A percentile compares a stretch with the other conserved stretches of the same genome.
phyloP scores from a whole-genome alignment of 35 echinoderm and acorn worm genomes.

The Lytechinus pictus region DNA sequence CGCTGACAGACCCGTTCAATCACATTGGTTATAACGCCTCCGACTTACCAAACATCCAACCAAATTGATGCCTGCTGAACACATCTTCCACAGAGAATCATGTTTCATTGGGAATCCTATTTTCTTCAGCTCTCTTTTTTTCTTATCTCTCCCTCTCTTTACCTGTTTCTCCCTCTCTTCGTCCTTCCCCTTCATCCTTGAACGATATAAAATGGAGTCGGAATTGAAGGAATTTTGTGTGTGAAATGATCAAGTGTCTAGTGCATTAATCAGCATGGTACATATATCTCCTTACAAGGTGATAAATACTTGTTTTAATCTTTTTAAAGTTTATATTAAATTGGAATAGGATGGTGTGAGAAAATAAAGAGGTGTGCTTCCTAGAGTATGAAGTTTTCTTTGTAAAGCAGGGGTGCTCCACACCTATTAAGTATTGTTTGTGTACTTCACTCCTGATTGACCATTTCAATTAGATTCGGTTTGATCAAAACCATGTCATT shows the following conservation, averaged over 20 bases:
- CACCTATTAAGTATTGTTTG: not conserved
- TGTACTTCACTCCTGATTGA: not conserved
- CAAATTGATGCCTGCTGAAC: not conserved
- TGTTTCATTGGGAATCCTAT: not conserved
- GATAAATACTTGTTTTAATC: not conserved
- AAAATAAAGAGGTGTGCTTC: not conserved
- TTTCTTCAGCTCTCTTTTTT: too few species aligned
- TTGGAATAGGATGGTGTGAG: not conserved
- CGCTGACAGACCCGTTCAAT: constrained; percentile 34
- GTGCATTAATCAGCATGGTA: not conserved
- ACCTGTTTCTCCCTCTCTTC: not conserved
- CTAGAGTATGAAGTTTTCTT: not conserved
- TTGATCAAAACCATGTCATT: not conserved
- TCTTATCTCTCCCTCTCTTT: not conserved
- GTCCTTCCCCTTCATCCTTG: not conserved
- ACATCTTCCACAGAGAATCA: not conserved
- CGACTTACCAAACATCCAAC: not conserved
- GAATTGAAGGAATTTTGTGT: not conserved
- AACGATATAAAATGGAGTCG: not conserved
- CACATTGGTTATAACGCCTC: not conserved
- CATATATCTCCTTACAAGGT: not conserved
- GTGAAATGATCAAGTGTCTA: not conserved
- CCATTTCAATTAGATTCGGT: not conserved
- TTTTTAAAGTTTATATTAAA: not conserved
- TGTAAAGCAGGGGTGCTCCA: not conserved